Evolutionary conservation across 2,888 invertebrate genomes (phyloP), one percentile per base, ranked within the genome.

Genomic region (Caenorhabditis virilis): DNA sequence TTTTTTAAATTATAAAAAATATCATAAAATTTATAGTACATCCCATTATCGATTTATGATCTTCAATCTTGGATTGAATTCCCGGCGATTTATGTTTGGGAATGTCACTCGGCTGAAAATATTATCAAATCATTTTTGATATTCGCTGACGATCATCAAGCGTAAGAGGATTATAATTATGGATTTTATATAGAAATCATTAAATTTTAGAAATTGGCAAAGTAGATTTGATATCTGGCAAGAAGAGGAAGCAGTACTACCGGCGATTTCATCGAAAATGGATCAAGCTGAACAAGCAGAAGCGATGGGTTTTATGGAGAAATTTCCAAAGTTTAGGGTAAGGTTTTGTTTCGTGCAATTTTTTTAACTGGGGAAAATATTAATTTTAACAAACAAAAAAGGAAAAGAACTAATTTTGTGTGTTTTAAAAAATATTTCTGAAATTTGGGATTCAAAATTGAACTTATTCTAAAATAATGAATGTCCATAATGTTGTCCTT

Each of bases 51-150:
- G 53, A 90, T 99, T 75, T 97, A 93, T 85, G 98, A 99, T 87
- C 88, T 98, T 60, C 97, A 98, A 87, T 90, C 91, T 2, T 99
- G 98, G 98, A 95, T 99, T 95, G 95, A 95, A 54, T 91, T 93
- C 57, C 98, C 98, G 0, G 95, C 95, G 50, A 94, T 99, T 69
- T 99, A 95, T 86, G 95, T 99, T 22, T 98, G 95, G 85, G 98
- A 98, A 86, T 98, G 97, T 86, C 94, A 95, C 55, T 95, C 93
- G 87, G 97, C 98, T 15, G 98, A 95, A 61, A 91, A 93, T 77
- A 93, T 98, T 78, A 89, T 98, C 43, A 92, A 95, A 74, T 83
- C 84, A 16, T 87, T 87, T 71, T 84, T 90, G 82, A 89, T 89
- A 74, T 94, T 93, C 86, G 93, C 93, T 2, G 90, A 90, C 25